Conservation (phyloP, 2,113 vertebrate species). For the Stomatorhinus ivindoensis region DNA sequence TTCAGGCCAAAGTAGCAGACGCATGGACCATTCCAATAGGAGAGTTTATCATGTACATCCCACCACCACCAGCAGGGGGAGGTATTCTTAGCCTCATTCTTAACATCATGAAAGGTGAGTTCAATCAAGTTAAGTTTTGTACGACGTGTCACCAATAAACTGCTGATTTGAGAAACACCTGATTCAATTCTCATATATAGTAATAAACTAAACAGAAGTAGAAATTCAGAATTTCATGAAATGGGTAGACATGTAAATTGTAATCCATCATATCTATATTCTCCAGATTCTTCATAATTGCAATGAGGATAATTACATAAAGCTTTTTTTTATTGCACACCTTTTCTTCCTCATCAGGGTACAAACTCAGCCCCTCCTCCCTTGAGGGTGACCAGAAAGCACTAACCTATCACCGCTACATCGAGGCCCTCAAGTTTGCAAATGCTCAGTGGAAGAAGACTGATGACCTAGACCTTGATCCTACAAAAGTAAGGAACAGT, state of each 20-base stretch:
- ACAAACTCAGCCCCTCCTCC: constrained; percentile 46
- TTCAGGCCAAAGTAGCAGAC: constrained; percentile 49
- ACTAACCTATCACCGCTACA: constrained; percentile 66
- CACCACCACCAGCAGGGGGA: constrained; percentile 76
- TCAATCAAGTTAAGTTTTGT: constrained; percentile 73
- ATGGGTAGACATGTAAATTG: no score
- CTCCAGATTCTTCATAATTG: background rate
- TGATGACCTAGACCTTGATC: constrained; percentile 45
- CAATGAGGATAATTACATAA: background rate
- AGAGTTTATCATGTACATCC: constrained; percentile 60
- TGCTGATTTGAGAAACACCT: background rate
- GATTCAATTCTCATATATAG: background rate
- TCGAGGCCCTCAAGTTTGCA: constrained; percentile 81
- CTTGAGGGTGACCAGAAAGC: constrained; percentile 34
- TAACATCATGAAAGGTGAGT: constrained; percentile 42
- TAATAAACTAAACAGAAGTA: background rate
- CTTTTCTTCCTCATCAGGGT: constrained; percentile 51
- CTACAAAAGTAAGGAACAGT: background rate
- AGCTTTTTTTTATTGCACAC: background rate
- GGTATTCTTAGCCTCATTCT: constrained; percentile 76
- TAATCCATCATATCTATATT: background rate
- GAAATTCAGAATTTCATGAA: background rate
- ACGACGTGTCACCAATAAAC: background rate
- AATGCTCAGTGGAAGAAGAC: constrained; percentile 58
- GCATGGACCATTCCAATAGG: constrained; percentile 64